A percentile compares a stretch with the other conserved stretches of the same genome.
Evolutionary conservation across 2,113 vertebrate species (phyloP).

Genomic region (Calidris pygmaea): DNA sequence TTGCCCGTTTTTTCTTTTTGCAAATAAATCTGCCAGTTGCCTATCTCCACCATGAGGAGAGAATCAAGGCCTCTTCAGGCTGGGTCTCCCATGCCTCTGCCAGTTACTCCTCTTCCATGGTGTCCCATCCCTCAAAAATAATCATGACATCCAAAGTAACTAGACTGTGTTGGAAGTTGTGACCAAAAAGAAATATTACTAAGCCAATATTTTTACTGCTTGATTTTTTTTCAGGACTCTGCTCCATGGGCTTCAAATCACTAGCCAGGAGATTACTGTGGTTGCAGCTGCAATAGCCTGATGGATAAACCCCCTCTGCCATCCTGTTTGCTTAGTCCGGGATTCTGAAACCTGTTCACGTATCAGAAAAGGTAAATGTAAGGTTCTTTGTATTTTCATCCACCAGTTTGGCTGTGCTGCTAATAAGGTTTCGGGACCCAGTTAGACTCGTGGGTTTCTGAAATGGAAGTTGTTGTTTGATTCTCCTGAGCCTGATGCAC

Average conservation of each 20-base stretch:
- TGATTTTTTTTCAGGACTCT: background rate
- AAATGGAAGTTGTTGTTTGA: background rate
- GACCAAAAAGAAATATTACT: background rate
- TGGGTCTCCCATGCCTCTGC: background rate
- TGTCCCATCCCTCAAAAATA: background rate
- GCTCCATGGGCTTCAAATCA: background rate
- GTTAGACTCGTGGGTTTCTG: background rate
- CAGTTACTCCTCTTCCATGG: background rate
- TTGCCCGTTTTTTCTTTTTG: background rate
- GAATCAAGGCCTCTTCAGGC: background rate
- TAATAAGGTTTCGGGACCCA: background rate
- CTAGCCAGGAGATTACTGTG: fast-evolving
- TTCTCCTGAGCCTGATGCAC: background rate
- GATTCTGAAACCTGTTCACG: fast-evolving
- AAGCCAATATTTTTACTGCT: background rate
- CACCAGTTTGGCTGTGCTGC: background rate
- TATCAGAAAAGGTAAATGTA: background rate
- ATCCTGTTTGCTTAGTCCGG: background rate
- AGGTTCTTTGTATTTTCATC: background rate
- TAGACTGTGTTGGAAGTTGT: background rate
- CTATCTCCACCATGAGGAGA: background rate
- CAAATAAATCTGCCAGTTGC: background rate
- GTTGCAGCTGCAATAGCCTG: background rate
- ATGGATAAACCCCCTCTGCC: background rate
- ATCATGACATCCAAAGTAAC: background rate